Conservation (phyloP, 2,113 vertebrate species). For the Salvelinus fontinalis region DNA sequence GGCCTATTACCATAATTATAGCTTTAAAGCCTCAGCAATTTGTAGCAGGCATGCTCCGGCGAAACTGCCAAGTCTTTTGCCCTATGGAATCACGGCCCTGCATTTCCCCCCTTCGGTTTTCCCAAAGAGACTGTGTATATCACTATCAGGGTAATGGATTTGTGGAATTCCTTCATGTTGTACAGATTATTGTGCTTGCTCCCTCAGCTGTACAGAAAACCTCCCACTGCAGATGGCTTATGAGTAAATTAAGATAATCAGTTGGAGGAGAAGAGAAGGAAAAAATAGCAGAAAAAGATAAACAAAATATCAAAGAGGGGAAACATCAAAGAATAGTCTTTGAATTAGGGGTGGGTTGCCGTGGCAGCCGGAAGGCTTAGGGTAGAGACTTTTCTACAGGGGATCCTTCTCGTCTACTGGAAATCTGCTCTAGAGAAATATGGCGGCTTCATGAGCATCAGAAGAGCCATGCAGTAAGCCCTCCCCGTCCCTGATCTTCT, state of each 20-base stretch:
- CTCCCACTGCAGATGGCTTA: no score
- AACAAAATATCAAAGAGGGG: constrained; percentile 22
- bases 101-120: constrained; percentile 14
- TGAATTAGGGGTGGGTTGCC: constrained; percentile 17
- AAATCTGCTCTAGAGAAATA: no score
- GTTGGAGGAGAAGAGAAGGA: constrained; percentile 3
- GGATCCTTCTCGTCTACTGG: no score
- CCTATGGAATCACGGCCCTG: constrained; percentile 44
- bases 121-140: constrained; percentile 12
- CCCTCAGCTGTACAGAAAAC: no score
- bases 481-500: no score
- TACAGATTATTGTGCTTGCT: constrained; percentile 3
- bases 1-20: constrained; percentile 84
- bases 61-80: constrained; percentile 61
- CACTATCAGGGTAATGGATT: constrained; percentile 12
- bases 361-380: background rate
- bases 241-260: background rate
- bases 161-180: constrained; percentile 17
- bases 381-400: no score
- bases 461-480: background rate
- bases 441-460: no score
- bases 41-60: constrained; percentile 78
- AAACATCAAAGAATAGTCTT: constrained; percentile 29
- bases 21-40: constrained; percentile 83
- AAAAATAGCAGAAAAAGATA: background rate